phyloP scores from a whole-genome alignment of 2,888 invertebrate genomes.

The Himalopsyche anomala region DNA sequence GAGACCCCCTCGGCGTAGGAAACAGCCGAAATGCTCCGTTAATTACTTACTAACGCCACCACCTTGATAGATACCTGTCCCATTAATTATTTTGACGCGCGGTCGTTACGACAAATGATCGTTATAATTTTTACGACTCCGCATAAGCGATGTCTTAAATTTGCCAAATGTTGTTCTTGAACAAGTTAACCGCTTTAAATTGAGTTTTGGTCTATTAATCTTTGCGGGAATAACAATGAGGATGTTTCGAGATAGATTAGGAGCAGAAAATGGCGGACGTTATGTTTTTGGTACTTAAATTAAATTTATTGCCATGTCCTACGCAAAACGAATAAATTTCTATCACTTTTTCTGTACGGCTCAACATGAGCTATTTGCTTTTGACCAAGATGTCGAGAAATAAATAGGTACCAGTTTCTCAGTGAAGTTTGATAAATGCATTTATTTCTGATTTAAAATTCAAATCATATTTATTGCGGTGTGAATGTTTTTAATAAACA shows the following conservation, averaged over 20 bases:
- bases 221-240: slow-evolving; percentile 20
- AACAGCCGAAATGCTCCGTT: slow-evolving; percentile 46
- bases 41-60: slow-evolving; percentile 53
- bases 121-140: slow-evolving; percentile 34
- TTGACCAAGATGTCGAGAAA: too few relatives aligned
- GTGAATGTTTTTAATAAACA: too few relatives aligned
- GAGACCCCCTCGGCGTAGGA: not conserved
- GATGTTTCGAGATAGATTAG: slow-evolving; percentile 38
- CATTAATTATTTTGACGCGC: slow-evolving; percentile 54
- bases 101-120: slow-evolving; percentile 41
- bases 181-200: slow-evolving; percentile 42
- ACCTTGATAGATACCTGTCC: slow-evolving; percentile 48
- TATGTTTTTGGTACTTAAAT: not conserved
- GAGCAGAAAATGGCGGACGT: slow-evolving; percentile 27
- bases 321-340: not conserved
- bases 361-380: not conserved
- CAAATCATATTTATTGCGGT: too few relatives aligned
- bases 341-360: not conserved
- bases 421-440: too few relatives aligned
- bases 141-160: slow-evolving; percentile 38
- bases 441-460: too few relatives aligned
- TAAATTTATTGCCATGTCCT: not conserved
- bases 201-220: slow-evolving; percentile 43
- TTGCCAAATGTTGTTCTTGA: slow-evolving; percentile 34
- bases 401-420: too few relatives aligned